Evolutionary conservation across 2,113 vertebrate species (phyloP), one percentile per base, ranked within the genome.

Genomic region (Mustela nigripes): DNA sequence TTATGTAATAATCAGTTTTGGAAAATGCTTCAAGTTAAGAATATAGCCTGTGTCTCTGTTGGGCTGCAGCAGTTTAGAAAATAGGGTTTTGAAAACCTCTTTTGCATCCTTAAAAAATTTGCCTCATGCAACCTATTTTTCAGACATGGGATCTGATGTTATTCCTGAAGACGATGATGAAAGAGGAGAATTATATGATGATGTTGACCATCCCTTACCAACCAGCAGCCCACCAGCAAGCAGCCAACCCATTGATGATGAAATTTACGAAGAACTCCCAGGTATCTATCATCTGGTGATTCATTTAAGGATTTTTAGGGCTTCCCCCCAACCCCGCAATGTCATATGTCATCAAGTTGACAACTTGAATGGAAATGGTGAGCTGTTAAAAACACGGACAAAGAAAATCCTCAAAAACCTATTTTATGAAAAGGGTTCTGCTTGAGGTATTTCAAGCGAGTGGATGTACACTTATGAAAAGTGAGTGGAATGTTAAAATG

Each of bases 231-330:
- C 92, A 31, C 87, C 83, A 56, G 24, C 12, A 6, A 78, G n/a
- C 21, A 3, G 56, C 11, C 98, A 91, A 33, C 96, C 92, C 0
- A 96, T 85, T 2, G 99, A 99, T 71, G 99, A 99, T 0, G 99
- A 99, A 95, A 99, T 99, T 98, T 99, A 99, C 94, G 99, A 99
- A 98, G 99, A 99, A 96, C 99, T 99, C 93, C 99, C 99, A 99
- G 99, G 99, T 99, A 98, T 65, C 89, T 95, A 78, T 97, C 69
- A 15, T 97, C 92, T 93, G 50, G 21, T 45, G 48, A 73, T 74
- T 94, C 53, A 82, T 67, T 80, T 74, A 83, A 83, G 86, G 26
- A 74, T 60, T 83, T 67, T 67, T 50, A 36, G 36, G 36, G 12
- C 11, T 36, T 73, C 16, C 16, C 16, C 53, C 5, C 42, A 4